Percentiles rank a stretch among this genome's conserved stretches.
These are phyloP conservation scores for Gibbula magus DNA, from an alignment of 2,888 invertebrate species.

Conservation along the genomic window DNA sequence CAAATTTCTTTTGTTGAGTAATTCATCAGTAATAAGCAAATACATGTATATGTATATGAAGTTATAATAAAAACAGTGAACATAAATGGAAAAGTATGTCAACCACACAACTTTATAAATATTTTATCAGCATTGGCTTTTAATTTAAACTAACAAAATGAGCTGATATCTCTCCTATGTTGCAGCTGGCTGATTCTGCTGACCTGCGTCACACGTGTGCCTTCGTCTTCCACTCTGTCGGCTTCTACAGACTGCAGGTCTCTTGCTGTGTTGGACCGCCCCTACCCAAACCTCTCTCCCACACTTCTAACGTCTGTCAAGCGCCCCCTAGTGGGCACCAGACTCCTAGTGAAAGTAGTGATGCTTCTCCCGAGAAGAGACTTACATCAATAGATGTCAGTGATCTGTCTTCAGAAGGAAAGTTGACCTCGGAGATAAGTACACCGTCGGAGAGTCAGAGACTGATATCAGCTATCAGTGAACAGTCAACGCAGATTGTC, in stretches of 20 bases:
- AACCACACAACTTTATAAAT: too few relatives aligned
- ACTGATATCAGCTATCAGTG: not conserved
- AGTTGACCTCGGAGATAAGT: not conserved
- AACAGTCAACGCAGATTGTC: not conserved
- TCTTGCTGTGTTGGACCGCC: not conserved
- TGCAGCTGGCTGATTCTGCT: constrained; percentile 1
- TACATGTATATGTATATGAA: too few relatives aligned
- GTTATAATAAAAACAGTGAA: too few relatives aligned
- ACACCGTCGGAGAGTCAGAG: not conserved
- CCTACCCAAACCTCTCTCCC: not conserved
- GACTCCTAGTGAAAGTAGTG: not conserved
- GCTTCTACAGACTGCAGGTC: constrained; percentile 11
- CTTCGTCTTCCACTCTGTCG: constrained; percentile 17
- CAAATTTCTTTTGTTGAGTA: too few relatives aligned
- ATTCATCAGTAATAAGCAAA: too few relatives aligned
- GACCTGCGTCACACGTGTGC: constrained; percentile 14
- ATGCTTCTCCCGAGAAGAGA: not conserved
- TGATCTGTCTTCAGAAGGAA: not conserved
- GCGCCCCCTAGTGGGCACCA: not conserved
- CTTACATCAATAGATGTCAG: not conserved
- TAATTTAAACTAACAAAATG: too few relatives aligned
- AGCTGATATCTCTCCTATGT: too few relatives aligned
- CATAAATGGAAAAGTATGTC: too few relatives aligned
- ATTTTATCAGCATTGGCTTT: too few relatives aligned
- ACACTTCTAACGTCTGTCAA: not conserved